These are phyloP conservation scores for Anser cygnoides DNA, from an alignment of 2,113 vertebrate species.

Conservation along the genomic window DNA sequence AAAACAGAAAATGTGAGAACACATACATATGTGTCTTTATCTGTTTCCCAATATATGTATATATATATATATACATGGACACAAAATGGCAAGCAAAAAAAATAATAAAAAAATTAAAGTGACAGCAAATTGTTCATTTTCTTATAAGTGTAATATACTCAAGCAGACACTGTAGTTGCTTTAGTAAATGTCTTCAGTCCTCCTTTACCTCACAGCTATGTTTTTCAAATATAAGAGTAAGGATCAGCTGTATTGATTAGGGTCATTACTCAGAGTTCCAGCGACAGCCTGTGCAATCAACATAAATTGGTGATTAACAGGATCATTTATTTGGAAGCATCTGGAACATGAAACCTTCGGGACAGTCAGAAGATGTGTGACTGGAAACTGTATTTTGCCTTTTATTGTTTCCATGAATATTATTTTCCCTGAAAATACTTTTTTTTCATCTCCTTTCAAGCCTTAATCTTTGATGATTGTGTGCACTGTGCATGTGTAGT, in stretches of 20 bases:
- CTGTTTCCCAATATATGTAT: background rate
- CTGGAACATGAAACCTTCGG: conserved; percentile 6
- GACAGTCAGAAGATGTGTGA: background rate
- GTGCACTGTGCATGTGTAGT: background rate
- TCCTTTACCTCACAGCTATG: background rate
- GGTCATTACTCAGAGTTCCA: conserved; percentile 12
- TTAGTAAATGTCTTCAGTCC: background rate
- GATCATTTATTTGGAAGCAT: conserved; percentile 32
- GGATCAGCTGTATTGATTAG: conserved; percentile 33
- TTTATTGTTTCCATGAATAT: background rate
- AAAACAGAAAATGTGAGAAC: background rate
- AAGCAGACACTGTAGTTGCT: background rate
- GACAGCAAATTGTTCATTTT: background rate
- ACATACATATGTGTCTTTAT: rapidly evolving
- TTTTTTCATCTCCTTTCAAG: conserved; percentile 1
- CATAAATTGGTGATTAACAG: conserved; percentile 43
- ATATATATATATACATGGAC: background rate
- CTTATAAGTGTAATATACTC: background rate
- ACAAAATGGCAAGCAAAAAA: background rate
- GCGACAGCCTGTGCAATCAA: background rate
- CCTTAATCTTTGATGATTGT: background rate
- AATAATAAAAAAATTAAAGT: background rate
- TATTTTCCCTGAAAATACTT: conserved; percentile 13
- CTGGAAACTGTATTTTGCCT: background rate
- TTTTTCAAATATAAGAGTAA: background rate